These are phyloP conservation scores for Mesochorus sp. DNA, from an alignment of 2,888 invertebrate species.

Conservation along the genomic window DNA sequence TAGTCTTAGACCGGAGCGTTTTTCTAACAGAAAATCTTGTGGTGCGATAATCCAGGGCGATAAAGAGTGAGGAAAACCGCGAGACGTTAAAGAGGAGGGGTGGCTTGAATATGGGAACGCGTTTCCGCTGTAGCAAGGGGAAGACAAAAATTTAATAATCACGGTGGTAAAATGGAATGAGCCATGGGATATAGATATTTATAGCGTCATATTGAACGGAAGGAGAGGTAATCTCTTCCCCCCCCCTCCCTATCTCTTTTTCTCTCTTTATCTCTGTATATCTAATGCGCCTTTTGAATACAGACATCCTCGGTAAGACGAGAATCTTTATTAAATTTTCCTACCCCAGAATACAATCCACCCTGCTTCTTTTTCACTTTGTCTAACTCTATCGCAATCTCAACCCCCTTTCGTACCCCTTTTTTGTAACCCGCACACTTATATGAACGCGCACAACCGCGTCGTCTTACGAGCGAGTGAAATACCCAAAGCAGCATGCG, in stretches of 20 bases:
- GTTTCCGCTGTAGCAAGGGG: not conserved
- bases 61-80: slow-evolving; percentile 22
- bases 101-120: slow-evolving; percentile 4
- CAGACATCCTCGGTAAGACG: slow-evolving; percentile 42
- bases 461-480: slow-evolving; percentile 13
- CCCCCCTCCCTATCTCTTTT: too few relatives aligned
- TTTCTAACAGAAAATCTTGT: slow-evolving; percentile 43
- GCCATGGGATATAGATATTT: not conserved
- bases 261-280: slow-evolving; percentile 23
- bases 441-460: not conserved
- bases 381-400: slow-evolving; percentile 21
- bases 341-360: slow-evolving; percentile 29
- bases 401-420: not conserved
- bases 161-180: slow-evolving; percentile 13
- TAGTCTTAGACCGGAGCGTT: slow-evolving; percentile 5
- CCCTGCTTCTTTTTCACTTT: slow-evolving; percentile 29
- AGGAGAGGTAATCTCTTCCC: slow-evolving; percentile 43
- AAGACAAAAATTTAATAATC: slow-evolving; percentile 62
- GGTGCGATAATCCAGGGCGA: slow-evolving; percentile 43
- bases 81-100: not conserved
- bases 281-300: slow-evolving; percentile 51
- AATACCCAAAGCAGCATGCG: not conserved
- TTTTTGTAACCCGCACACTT: too few relatives aligned
- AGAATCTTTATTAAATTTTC: slow-evolving; percentile 60
- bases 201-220: not conserved